These are phyloP conservation scores for Podarcis lilfordi DNA, from an alignment of 2,797 vertebrate species.

Conservation along the genomic window DNA sequence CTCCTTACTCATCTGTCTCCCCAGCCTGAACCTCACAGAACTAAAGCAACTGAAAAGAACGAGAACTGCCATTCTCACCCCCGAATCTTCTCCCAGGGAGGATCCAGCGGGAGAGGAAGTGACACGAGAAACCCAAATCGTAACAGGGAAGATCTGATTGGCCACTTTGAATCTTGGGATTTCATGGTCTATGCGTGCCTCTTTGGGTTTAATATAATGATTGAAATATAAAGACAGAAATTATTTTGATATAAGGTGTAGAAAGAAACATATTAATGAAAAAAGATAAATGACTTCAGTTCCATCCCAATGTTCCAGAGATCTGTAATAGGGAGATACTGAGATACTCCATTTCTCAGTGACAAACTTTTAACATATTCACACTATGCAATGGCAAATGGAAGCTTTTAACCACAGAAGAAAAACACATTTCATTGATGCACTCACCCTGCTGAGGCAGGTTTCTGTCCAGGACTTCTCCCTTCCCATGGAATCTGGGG, in stretches of 20 bases:
- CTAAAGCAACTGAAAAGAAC: neutral
- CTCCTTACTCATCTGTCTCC: neutral
- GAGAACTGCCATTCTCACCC: no score
- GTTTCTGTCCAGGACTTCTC: conserved; percentile 67
- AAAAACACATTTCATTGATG: neutral
- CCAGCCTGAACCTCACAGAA: neutral
- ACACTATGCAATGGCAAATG: neutral
- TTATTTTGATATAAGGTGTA: neutral
- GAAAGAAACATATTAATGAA: conserved; percentile 2
- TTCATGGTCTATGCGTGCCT: neutral
- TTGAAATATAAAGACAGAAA: neutral
- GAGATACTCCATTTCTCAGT: conserved; percentile 24
- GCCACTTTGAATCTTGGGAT: neutral
- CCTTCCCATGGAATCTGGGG: conserved; percentile 72
- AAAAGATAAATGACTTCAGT: neutral
- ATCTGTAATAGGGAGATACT: neutral
- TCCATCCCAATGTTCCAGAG: conserved; percentile 11
- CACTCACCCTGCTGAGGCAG: conserved; percentile 83
- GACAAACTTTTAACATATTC: conserved; percentile 14
- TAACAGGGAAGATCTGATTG: neutral
- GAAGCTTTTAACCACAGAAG: neutral
- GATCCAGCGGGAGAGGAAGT: neutral
- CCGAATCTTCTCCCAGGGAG: neutral
- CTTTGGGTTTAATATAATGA: neutral
- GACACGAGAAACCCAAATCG: neutral